A percentile compares a stretch with the other conserved stretches of the same genome.
Evolutionary conservation across 2,797 vertebrate genomes (phyloP).

Genomic region (Cryptoblepharus egeriae): DNA sequence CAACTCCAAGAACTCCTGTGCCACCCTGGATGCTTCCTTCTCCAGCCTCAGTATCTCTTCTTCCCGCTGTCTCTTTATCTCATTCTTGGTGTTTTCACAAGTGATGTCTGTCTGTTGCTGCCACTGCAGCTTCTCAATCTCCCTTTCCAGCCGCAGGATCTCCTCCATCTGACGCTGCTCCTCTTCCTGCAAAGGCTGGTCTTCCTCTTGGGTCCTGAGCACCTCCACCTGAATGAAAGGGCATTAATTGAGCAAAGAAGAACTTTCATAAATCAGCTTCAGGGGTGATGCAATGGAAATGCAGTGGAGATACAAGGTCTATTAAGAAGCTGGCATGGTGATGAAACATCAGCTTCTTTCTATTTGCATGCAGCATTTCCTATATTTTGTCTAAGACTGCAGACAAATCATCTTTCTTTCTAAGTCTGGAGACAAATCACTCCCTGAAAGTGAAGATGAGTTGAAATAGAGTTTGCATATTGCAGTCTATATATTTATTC

Average conservation of each 20-base stretch:
- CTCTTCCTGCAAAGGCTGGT: constrained; percentile 81
- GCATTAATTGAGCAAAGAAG: neutral
- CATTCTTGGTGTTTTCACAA: constrained; percentile 84
- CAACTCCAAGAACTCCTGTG: constrained; percentile 90
- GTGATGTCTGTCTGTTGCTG: constrained; percentile 86
- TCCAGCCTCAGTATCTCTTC: constrained; percentile 89
- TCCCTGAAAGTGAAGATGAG: neutral
- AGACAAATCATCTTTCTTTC: neutral
- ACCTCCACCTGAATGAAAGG: constrained; percentile 74
- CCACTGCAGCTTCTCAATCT: constrained; percentile 90
- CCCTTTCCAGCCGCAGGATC: constrained; percentile 89
- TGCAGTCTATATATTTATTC: neutral
- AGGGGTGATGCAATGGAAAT: neutral
- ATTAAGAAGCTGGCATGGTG: neutral
- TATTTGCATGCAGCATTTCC: neutral
- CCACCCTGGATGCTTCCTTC: constrained; percentile 90
- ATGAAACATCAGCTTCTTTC: neutral
- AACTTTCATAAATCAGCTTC: neutral
- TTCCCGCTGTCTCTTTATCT: constrained; percentile 84
- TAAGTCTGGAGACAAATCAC: neutral
- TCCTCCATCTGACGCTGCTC: constrained; percentile 93
- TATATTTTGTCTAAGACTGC: neutral
- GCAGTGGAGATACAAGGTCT: too few species aligned
- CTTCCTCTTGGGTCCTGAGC: constrained; percentile 65
- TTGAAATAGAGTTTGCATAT: neutral